Conservation (phyloP, 2,797 vertebrate species). For the Natrix natrix region DNA sequence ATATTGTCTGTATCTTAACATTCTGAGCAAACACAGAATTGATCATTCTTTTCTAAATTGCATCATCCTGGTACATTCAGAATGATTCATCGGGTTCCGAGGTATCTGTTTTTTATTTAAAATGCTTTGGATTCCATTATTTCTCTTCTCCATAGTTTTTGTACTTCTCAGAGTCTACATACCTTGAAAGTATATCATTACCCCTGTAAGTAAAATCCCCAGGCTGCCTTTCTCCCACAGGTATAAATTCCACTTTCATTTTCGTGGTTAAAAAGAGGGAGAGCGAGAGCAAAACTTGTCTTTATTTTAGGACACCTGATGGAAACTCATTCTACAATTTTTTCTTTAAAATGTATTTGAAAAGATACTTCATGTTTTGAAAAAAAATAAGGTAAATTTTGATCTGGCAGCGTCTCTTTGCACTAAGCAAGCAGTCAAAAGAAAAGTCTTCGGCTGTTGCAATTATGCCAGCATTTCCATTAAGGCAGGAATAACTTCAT, state of each 20-base stretch:
- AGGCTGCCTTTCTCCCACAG: neutral
- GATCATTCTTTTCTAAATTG: neutral
- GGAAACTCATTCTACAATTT: neutral
- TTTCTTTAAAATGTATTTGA: neutral
- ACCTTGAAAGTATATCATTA: neutral
- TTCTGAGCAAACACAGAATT: constrained; percentile 54
- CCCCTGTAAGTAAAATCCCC: neutral
- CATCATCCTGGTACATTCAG: constrained; percentile 44
- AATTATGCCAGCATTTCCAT: neutral
- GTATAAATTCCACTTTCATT: neutral
- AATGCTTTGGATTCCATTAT: constrained; percentile 70
- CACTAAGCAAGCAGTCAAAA: neutral
- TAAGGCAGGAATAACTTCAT: neutral
- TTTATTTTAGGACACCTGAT: neutral
- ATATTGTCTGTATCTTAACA: neutral
- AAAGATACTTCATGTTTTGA: neutral
- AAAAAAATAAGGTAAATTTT: neutral
- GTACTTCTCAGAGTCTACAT: neutral
- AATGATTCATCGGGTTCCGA: constrained; percentile 79
- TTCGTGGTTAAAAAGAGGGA: neutral
- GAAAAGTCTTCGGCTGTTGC: neutral
- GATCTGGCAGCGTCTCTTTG: neutral
- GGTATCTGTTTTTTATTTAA: constrained; percentile 74
- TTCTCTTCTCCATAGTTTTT: neutral
- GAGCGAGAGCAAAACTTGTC: neutral